These are phyloP conservation scores for Bombycilla garrulus DNA, from an alignment of 2,113 vertebrate species.

Conservation along the genomic window DNA sequence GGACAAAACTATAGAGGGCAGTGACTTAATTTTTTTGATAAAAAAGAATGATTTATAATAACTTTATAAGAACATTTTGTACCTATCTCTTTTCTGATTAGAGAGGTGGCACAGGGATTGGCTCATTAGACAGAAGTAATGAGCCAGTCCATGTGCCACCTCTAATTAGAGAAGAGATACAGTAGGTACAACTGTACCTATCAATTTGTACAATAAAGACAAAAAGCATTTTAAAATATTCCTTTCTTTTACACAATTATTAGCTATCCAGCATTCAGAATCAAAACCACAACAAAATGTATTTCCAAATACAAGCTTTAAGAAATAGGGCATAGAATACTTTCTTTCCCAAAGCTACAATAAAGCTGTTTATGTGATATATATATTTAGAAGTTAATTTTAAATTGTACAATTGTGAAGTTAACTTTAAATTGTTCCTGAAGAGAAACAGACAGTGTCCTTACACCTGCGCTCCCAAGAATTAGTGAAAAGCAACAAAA, in stretches of 20 bases:
- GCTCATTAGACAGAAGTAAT: constrained; percentile 85
- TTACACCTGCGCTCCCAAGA: background rate
- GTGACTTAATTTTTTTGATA: constrained; percentile 71
- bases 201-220: constrained; percentile 71
- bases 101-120: constrained; percentile 76
- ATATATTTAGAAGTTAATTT: background rate
- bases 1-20: constrained; percentile 65
- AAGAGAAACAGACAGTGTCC: background rate
- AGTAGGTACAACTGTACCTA: constrained; percentile 74
- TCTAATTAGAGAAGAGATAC: constrained; percentile 85
- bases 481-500: constrained; percentile 6
- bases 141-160: constrained; percentile 78
- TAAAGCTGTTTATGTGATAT: background rate
- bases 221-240: constrained; percentile 65
- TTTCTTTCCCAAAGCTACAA: background rate
- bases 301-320: constrained; percentile 14
- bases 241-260: background rate
- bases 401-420: background rate
- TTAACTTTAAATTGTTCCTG: constrained; percentile 9
- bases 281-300: constrained; percentile 4
- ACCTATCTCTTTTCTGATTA: constrained; percentile 82
- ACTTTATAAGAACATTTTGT: constrained; percentile 78
- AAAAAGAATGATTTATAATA: constrained; percentile 80
- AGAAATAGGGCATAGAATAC: background rate
- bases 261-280: background rate